Evolutionary conservation across 2,797 vertebrate genomes (phyloP).

Genomic region (Lacerta agilis): DNA sequence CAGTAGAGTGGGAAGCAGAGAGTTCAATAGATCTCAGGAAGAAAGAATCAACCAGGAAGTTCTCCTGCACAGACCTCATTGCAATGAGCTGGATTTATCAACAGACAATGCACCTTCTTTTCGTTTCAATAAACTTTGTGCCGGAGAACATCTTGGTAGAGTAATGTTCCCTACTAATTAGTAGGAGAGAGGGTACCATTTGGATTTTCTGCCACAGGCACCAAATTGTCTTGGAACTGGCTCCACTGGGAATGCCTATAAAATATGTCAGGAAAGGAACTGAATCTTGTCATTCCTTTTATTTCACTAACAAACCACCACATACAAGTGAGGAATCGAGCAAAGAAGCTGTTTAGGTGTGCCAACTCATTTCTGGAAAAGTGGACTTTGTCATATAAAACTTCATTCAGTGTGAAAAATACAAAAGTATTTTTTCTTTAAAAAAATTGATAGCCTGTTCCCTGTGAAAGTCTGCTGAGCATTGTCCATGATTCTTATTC

Average conservation of each 20-base stretch:
- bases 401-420: not conserved
- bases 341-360: not conserved
- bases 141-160: not conserved
- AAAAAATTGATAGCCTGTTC: not conserved
- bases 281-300: not conserved
- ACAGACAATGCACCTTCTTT: not conserved
- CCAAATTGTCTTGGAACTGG: not conserved
- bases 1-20: not conserved
- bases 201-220: conserved; percentile 7
- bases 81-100: not conserved
- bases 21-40: not conserved
- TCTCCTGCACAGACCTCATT: not conserved
- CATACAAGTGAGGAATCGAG: not conserved
- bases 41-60: not conserved
- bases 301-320: not conserved
- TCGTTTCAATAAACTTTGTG: not conserved
- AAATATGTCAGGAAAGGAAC: not conserved
- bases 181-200: not conserved
- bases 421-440: not conserved
- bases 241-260: not conserved
- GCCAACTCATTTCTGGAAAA: fast-evolving
- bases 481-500: not conserved
- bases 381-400: fast-evolving
- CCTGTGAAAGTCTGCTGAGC: not conserved
- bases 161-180: not conserved